Evolutionary conservation across 2,113 vertebrate genomes (phyloP), one percentile per base, ranked within the genome.

Genomic region (Corythornis vintsioides): DNA sequence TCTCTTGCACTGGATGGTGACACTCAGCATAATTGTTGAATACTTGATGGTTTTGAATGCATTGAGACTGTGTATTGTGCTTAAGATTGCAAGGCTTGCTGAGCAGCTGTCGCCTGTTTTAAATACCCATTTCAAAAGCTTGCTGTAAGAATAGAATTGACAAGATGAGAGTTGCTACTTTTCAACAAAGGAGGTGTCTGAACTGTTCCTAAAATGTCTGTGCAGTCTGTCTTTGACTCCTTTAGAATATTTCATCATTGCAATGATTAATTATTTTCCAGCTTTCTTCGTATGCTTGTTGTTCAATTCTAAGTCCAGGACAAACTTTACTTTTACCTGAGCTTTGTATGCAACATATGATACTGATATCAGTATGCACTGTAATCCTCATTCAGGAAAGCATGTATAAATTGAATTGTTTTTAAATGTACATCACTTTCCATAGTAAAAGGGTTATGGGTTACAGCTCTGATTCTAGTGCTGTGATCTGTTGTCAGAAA

Each of bases 41-140:
- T 83, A 25, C 20, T 87, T 79, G 11, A 6, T 77, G 22, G 22
- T 77, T 89, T 80, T 73, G 80, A 64, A 64, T 83, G 57, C 71
- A 56, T 77, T 80, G 64, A 70, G 88, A 63, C 50, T 29, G 2
- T 56, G 15, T 63, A 28, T 86, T 94, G 33, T 91, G 64, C 19
- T 67, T 86, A 65, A 61, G 56, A 69, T 76, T 83, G 35, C 15
- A 38, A 70, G 60, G 45, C n/a, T 71, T 83, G 17, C n/a, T 84
- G 70, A 93, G 24, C 59, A 93, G 52, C 53, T 92, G 52, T 75
- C 13, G 0, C 67, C 52, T 85, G 2, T 74, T 59, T 92, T 80
- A 90, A 93, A 85, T 89, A 92, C 89, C 24, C 3, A 35, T 91
- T 80, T 92, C 29, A 77, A 77, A 88, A 92, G 47, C 67, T 60